Evolutionary conservation across 2,888 invertebrate genomes (phyloP), one percentile per base, ranked within the genome.

Genomic region (Cataglyphis cursor): DNA sequence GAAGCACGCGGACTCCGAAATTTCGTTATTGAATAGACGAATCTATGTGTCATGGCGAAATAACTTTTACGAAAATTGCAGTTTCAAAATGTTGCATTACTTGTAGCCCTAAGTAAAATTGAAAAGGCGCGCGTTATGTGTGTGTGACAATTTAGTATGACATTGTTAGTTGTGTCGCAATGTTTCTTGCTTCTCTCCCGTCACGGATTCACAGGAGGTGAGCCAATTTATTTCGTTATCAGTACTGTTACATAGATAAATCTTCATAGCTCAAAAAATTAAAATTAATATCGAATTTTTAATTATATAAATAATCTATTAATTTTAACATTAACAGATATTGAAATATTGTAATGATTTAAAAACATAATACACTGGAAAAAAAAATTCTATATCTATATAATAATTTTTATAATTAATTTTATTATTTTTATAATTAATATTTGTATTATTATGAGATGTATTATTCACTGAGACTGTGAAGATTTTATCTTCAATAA

Each of bases 151-250:
- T 93, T 90, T 89, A 92, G 87, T 92, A 95, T 95, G 94, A 94
- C 95, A 95, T 95, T 95, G 95, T 95, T 95, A 95, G 95, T 95
- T 95, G 95, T 94, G 94, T 95, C 95, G 93, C 94, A 95, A 95
- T 95, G 95, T 95, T 95, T 95, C 94, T 93, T 95, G 95, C 95
- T 94, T 94, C 93, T 94, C 70, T 91, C 92, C 92, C 92, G 93
- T 90, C 91, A 92, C 90, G 95, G 95, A 95, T 93, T 91, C 92
- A 89, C 94, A 95, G 95, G 95, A 95, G 95, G 95, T 96, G 94
- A 95, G 95, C 88, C 85, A 65, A 82, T 78, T 65, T 15, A 70
- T 73, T n/a, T 85, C 15, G 15, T n/a, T 76, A 8, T 54, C 28
- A 31, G 0, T 65, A 28, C 54, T 6, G 5, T 75, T 64, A 35